A percentile compares a stretch with the other conserved stretches of the same genome.
Evolutionary conservation across 2,113 vertebrate species (phyloP).

Genomic region (Setophaga coronata): DNA sequence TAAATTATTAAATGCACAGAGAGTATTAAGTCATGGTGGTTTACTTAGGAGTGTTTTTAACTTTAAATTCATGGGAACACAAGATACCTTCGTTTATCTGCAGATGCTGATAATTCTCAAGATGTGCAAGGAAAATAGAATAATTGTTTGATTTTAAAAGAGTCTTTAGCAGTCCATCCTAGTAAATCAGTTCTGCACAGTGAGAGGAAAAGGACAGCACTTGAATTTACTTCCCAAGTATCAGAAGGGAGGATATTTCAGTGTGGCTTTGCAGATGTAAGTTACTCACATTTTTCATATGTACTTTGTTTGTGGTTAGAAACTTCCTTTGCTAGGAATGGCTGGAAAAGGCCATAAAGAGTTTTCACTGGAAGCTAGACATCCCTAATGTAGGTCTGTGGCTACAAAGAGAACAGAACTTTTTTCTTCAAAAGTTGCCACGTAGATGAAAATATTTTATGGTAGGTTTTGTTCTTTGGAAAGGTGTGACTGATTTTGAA

Average conservation of each 20-base stretch:
- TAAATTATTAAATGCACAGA: not conserved
- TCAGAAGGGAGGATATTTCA: not conserved
- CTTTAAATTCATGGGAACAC: not conserved
- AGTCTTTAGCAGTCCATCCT: not conserved
- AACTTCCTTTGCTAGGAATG: not conserved
- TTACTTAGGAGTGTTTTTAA: constrained; percentile 5
- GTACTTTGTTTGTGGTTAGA: not conserved
- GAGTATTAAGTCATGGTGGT: constrained; percentile 20
- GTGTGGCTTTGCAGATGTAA: not conserved
- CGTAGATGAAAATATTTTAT: not conserved
- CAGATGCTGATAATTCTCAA: not conserved
- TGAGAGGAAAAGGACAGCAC: not conserved
- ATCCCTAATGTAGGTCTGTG: not conserved
- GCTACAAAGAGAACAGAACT: not conserved
- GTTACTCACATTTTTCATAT: not conserved
- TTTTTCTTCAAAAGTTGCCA: not conserved
- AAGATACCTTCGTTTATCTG: not conserved
- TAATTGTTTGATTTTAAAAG: not conserved
- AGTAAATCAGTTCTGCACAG: not conserved
- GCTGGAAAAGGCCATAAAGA: not conserved
- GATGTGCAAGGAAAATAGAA: not conserved
- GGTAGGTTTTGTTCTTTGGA: not conserved
- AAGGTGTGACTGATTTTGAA: not conserved
- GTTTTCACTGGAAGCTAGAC: not conserved
- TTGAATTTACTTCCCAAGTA: not conserved